Conservation (phyloP, 2,113 vertebrate genomes). For the Aptenodytes forsteri region DNA sequence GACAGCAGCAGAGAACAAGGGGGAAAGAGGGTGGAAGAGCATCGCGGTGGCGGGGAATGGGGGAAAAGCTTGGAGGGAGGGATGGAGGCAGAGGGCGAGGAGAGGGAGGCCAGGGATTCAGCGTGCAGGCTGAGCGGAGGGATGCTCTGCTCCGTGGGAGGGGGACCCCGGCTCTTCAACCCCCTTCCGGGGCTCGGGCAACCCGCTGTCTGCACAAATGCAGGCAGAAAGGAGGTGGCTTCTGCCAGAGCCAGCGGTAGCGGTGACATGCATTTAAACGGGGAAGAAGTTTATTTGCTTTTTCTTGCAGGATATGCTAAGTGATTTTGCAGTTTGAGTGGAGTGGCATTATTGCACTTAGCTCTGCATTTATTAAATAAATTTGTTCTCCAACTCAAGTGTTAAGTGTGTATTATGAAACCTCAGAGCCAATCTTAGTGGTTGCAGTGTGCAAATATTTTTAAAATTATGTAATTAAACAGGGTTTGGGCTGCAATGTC, state of each 20-base stretch:
- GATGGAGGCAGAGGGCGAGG: background rate
- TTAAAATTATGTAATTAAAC: slow-evolving; percentile 81
- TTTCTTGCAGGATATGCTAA: slow-evolving; percentile 69
- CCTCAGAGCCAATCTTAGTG: slow-evolving; percentile 73
- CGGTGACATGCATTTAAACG: background rate
- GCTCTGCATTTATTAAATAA: slow-evolving; percentile 81
- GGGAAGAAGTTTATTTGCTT: slow-evolving; percentile 74
- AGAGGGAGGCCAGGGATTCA: background rate
- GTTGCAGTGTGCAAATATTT: slow-evolving; percentile 81
- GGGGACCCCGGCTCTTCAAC: background rate
- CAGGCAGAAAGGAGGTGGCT: background rate
- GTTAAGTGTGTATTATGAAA: slow-evolving; percentile 80
- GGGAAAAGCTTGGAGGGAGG: background rate
- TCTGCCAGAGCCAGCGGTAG: background rate
- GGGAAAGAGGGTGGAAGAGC: background rate
- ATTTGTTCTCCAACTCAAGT: slow-evolving; percentile 80
- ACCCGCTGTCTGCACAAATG: background rate
- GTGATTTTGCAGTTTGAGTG: slow-evolving; percentile 76
- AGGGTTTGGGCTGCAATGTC: slow-evolving; percentile 71
- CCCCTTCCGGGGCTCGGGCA: accelerated
- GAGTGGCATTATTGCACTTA: slow-evolving; percentile 75
- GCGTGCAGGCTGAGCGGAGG: background rate
- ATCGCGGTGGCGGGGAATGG: accelerated
- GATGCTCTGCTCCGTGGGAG: background rate
- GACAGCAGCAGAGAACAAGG: background rate